Evolutionary conservation across 2,888 invertebrate species (phyloP).

Genomic region (Nyleta sp.): DNA sequence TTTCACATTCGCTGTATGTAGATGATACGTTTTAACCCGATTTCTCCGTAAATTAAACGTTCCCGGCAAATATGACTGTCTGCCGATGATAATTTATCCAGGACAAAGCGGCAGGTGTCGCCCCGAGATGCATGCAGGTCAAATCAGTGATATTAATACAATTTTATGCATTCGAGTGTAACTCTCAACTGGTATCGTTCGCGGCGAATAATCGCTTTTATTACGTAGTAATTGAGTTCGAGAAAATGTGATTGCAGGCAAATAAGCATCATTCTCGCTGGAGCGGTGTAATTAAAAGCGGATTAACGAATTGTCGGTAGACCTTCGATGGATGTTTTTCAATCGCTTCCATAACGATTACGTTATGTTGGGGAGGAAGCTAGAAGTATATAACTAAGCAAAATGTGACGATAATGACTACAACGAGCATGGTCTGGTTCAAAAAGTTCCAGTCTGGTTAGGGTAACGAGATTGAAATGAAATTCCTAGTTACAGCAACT

Average conservation of each 20-base stretch:
- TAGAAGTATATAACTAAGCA: too few relatives aligned
- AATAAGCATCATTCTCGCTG: not conserved
- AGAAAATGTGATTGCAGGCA: not conserved
- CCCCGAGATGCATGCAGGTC: constrained; percentile 41
- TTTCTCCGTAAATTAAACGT: constrained; percentile 58
- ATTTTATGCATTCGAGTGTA: constrained; percentile 2
- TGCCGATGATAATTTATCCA: constrained; percentile 60
- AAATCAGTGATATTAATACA: constrained; percentile 52
- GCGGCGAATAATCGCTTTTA: not conserved
- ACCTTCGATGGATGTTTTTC: too few relatives aligned
- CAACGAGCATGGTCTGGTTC: too few relatives aligned
- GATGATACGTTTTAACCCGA: constrained; percentile 57
- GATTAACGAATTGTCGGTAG: too few relatives aligned
- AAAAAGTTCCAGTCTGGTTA: too few relatives aligned
- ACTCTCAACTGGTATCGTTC: not conserved
- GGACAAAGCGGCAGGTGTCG: constrained; percentile 65
- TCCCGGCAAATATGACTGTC: constrained; percentile 45
- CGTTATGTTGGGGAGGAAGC: too few relatives aligned
- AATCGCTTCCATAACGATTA: too few relatives aligned
- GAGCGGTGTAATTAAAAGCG: too few relatives aligned
- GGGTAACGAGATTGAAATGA: too few relatives aligned
- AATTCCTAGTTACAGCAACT: too few relatives aligned
- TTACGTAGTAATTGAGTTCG: not conserved
- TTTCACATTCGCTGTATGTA: constrained; percentile 33
- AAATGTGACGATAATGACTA: too few relatives aligned